Evolutionary conservation across 2,113 vertebrate genomes (phyloP).

Genomic region (Hemicordylus capensis): DNA sequence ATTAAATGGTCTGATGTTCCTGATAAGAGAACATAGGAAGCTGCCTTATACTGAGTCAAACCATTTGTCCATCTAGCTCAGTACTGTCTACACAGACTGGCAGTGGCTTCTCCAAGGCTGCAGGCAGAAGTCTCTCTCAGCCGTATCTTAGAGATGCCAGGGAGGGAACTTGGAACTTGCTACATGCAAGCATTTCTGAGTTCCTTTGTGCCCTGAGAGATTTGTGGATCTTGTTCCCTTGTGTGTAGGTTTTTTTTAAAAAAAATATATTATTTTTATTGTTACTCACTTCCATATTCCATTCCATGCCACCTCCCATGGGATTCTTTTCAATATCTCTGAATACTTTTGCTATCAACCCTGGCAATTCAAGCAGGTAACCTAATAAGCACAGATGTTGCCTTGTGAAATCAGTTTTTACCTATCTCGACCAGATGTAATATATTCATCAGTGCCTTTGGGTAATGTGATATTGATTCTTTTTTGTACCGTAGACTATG

Average conservation of each 20-base stretch:
- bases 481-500: constrained; percentile 12
- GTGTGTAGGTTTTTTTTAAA: no score
- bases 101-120: no score
- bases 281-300: background rate
- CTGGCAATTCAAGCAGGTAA: constrained; percentile 25
- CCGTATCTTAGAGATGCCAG: no score
- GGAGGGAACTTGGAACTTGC: no score
- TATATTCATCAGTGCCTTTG: constrained; percentile 30
- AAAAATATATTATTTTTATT: constrained; percentile 29
- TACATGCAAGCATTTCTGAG: no score
- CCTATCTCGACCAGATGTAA: background rate
- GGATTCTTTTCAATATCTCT: constrained; percentile 1
- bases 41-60: no score
- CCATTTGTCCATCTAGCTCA: no score
- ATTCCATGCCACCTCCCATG: background rate
- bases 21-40: no score
- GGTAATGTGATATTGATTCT: constrained; percentile 40
- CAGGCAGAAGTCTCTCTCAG: no score
- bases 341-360: constrained; percentile 22
- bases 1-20: no score
- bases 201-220: background rate
- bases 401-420: background rate
- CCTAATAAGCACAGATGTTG: constrained; percentile 26
- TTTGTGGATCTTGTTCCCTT: constrained; percentile 13
- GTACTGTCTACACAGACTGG: no score